phyloP scores from a whole-genome alignment of 1,140 invertebrate species.

The Agrilus planipennis region DNA sequence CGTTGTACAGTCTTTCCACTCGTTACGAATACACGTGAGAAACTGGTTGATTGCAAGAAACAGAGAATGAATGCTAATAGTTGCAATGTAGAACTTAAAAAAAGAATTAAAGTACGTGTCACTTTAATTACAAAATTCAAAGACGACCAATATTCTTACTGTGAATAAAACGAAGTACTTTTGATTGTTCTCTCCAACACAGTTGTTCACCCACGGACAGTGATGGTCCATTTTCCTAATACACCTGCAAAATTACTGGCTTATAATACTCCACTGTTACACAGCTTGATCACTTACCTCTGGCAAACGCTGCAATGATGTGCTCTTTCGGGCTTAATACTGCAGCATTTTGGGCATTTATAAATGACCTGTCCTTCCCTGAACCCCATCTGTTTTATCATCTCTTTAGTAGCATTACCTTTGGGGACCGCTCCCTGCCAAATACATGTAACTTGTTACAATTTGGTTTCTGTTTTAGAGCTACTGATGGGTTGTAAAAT shows the following conservation, averaged over 20 bases:
- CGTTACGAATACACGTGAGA: conserved; percentile 80
- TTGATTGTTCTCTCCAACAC: conserved; percentile 98
- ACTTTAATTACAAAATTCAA: neutral
- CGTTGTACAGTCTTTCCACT: conserved; percentile 89
- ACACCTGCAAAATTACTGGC: conserved; percentile 45
- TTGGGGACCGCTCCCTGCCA: conserved; percentile 88
- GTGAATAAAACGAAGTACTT: conserved; percentile 99
- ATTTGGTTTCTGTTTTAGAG: conserved; percentile 1
- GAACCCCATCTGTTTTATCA: conserved; percentile 90
- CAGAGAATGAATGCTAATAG: conserved; percentile 88
- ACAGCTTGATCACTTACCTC: conserved; percentile 36
- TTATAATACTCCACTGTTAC: neutral
- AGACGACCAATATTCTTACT: conserved; percentile 45
- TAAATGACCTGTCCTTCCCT: conserved; percentile 89
- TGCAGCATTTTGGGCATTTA: conserved; percentile 97
- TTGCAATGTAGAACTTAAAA: conserved; percentile 89
- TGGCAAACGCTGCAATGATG: conserved; percentile 98
- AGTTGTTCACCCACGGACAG: conserved; percentile 99
- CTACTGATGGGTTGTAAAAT: too few species aligned
- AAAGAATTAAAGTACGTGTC: conserved; percentile 31
- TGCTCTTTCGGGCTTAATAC: conserved; percentile 95
- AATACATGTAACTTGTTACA: conserved; percentile 12
- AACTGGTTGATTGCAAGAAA: conserved; percentile 90
- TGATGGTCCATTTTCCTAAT: conserved; percentile 99
- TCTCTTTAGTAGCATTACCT: conserved; percentile 98